phyloP scores from a whole-genome alignment of 1,140 invertebrate genomes.

The Thaumatotibia leucotreta region DNA sequence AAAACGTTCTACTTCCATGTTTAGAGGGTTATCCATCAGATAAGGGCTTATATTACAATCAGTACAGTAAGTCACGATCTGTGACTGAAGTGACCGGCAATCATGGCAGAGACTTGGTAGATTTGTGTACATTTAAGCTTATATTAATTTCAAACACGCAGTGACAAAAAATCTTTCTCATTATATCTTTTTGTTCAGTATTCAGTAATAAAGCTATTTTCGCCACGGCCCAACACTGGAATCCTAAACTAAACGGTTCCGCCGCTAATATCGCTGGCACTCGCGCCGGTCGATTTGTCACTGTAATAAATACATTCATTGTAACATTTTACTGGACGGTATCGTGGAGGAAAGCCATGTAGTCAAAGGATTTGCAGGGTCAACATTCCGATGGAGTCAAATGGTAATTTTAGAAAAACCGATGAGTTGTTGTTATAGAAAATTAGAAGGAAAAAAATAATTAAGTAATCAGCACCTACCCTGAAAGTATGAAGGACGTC shows the following conservation, averaged over 20 bases:
- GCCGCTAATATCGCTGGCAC: slow-evolving; percentile 7
- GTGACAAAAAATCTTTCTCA: too few relatives aligned
- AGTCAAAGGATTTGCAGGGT: neutral
- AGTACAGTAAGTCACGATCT: too few relatives aligned
- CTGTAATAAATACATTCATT: slow-evolving; percentile 10
- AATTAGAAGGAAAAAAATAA: too few relatives aligned
- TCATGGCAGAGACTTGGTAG: too few relatives aligned
- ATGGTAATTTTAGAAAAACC: neutral
- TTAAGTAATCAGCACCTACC: too few relatives aligned
- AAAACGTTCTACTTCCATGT: too few relatives aligned
- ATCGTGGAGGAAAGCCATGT: neutral
- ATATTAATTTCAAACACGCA: too few relatives aligned
- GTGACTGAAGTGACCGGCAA: too few relatives aligned
- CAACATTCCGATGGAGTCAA: neutral
- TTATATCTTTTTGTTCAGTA: neutral
- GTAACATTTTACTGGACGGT: neutral
- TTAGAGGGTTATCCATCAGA: too few relatives aligned
- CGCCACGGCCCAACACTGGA: neutral
- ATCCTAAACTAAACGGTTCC: neutral
- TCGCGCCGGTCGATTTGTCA: slow-evolving; percentile 5
- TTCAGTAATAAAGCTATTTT: neutral
- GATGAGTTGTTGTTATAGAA: neutral
- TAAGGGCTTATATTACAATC: too few relatives aligned
- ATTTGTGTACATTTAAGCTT: too few relatives aligned
- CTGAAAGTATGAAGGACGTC: too few relatives aligned